Evolutionary conservation across 2,888 invertebrate species (phyloP).

Genomic region (Tetrapedia diversipes): DNA sequence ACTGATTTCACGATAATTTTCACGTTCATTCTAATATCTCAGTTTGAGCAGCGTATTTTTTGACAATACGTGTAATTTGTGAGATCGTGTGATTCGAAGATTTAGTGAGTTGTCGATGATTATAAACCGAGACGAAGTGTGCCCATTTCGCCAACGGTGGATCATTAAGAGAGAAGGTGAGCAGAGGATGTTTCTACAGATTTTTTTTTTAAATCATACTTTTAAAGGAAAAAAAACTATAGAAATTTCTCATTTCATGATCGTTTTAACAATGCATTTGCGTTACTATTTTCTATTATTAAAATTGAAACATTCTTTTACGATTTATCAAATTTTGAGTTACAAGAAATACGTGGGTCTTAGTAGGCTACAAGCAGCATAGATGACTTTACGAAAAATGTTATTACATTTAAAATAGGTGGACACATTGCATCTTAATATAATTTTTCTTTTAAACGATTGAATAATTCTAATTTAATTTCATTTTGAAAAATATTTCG

Average conservation of each 20-base stretch:
- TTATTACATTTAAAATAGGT: constrained; percentile 4
- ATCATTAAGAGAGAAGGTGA: constrained; percentile 66
- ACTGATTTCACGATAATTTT: constrained; percentile 53
- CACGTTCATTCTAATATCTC: constrained; percentile 21
- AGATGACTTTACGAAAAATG: constrained; percentile 30
- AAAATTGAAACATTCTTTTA: background rate
- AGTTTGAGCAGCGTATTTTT: constrained; percentile 23
- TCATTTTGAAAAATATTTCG: background rate
- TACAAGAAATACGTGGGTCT: constrained; percentile 33
- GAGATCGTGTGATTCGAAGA: constrained; percentile 24
- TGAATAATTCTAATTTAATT: background rate
- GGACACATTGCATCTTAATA: background rate
- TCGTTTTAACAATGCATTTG: background rate
- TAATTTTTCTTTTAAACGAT: background rate
- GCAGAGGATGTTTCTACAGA: constrained; percentile 58
- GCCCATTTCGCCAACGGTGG: constrained; percentile 53
- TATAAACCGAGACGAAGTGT: constrained; percentile 41
- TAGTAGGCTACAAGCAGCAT: constrained; percentile 34
- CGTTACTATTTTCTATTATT: background rate
- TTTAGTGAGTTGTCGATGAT: constrained; percentile 32
- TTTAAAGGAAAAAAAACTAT: background rate
- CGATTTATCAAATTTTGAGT: constrained; percentile 7
- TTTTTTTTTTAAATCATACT: constrained; percentile 36
- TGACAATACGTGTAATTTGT: constrained; percentile 4
- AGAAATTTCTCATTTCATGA: background rate